phyloP scores from a whole-genome alignment of 2,113 vertebrate species.

The Nibea albiflora region DNA sequence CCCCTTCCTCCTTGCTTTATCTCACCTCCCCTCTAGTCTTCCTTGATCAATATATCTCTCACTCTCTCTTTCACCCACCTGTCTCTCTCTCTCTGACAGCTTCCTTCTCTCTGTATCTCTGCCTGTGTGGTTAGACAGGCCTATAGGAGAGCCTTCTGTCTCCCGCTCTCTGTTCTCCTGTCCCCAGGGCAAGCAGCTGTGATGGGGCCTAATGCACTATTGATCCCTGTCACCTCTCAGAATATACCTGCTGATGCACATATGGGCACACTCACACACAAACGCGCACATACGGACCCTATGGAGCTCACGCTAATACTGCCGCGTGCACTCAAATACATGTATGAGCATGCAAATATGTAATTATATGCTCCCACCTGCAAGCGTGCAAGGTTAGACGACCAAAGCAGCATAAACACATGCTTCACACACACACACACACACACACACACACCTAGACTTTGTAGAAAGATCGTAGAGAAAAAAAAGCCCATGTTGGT shows the following conservation, averaged over 20 bases:
- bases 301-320: neutral
- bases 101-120: slow-evolving; percentile 51
- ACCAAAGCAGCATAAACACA: neutral
- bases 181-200: slow-evolving; percentile 75
- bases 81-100: slow-evolving; percentile 59
- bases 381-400: neutral
- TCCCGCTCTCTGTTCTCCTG: slow-evolving; percentile 42
- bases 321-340: neutral
- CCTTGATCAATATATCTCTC: slow-evolving; percentile 58
- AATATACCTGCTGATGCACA: slow-evolving; percentile 73
- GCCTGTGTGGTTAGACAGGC: slow-evolving; percentile 26
- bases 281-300: neutral
- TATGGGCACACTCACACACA: slow-evolving; percentile 10
- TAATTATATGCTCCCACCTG: neutral
- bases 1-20: slow-evolving; percentile 23
- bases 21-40: slow-evolving; percentile 11
- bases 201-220: slow-evolving; percentile 84
- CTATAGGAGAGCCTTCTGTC: slow-evolving; percentile 41
- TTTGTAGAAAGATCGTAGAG: neutral
- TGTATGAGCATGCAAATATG: neutral
- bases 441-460: slow-evolving; percentile 1
- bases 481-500: neutral
- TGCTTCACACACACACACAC: neutral
- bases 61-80: slow-evolving; percentile 21
- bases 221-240: slow-evolving; percentile 78